These are phyloP conservation scores for Caloenas nicobarica DNA, from an alignment of 2,113 vertebrate genomes.

Conservation along the genomic window DNA sequence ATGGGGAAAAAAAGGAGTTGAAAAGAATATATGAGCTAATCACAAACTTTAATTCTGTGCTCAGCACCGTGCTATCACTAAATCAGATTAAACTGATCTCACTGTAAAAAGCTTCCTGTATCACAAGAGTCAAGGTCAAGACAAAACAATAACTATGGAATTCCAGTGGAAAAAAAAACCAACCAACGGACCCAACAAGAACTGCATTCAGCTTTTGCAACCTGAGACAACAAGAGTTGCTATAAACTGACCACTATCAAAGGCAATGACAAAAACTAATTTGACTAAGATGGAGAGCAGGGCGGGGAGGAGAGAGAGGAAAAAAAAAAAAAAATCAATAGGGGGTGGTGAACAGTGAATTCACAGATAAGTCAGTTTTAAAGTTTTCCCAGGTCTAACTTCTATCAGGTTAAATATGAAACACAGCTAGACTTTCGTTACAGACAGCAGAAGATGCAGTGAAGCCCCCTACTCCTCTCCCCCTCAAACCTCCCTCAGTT, in stretches of 20 bases:
- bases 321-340: background rate
- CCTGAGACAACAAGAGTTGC: background rate
- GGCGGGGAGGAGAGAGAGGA: no score
- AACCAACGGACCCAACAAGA: background rate
- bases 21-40: slow-evolving; percentile 31
- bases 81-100: slow-evolving; percentile 32
- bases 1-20: background rate
- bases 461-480: background rate
- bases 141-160: background rate
- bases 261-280: no score
- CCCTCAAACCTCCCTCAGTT: background rate
- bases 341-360: background rate
- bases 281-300: background rate
- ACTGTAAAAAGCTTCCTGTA: background rate
- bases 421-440: background rate
- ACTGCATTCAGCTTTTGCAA: background rate
- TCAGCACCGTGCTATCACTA: slow-evolving; percentile 12
- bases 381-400: background rate
- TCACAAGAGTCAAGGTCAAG: slow-evolving; percentile 22
- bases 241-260: background rate
- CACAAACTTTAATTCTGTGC: slow-evolving; percentile 12
- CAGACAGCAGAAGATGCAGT: background rate
- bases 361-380: background rate
- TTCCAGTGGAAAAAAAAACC: background rate
- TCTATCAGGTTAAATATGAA: background rate